Evolutionary conservation across 2,888 invertebrate species (phyloP).

Genomic region (Neoitamus cyanurus): DNA sequence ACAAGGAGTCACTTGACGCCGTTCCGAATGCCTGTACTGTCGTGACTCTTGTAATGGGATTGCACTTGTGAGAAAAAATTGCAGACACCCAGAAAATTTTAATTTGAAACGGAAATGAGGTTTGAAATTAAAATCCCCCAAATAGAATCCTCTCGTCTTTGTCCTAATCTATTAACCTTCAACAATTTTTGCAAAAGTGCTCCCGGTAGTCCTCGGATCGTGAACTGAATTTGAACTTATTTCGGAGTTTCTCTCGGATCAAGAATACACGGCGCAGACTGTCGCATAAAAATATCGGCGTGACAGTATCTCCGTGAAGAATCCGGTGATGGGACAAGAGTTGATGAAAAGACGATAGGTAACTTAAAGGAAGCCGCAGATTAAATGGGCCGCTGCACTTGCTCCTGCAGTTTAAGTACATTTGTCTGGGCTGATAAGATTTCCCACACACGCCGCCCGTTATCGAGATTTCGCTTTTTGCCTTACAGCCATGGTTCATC

Average conservation of each 20-base stretch:
- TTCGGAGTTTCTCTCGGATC: not conserved
- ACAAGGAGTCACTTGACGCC: slow-evolving; percentile 46
- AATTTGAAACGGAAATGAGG: slow-evolving; percentile 36
- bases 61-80: slow-evolving; percentile 30
- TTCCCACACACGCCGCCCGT: slow-evolving; percentile 49
- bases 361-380: slow-evolving; percentile 41
- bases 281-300: slow-evolving; percentile 50
- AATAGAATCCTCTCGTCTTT: not conserved
- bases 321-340: slow-evolving; percentile 47
- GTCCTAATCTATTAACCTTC: not conserved
- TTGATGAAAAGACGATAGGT: slow-evolving; percentile 37
- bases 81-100: slow-evolving; percentile 27
- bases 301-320: slow-evolving; percentile 44
- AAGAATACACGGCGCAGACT: not conserved
- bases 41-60: slow-evolving; percentile 8
- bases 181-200: not conserved
- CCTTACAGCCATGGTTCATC: slow-evolving; percentile 11
- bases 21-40: slow-evolving; percentile 11
- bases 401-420: slow-evolving; percentile 49
- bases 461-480: slow-evolving; percentile 26
- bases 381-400: slow-evolving; percentile 48
- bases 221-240: slow-evolving; percentile 31
- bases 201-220: not conserved
- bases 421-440: slow-evolving; percentile 50
- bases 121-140: slow-evolving; percentile 33